Percentiles rank a stretch among this genome's conserved stretches.
Conservation (phyloP, 2,113 vertebrate genomes). For the Hemichromis elongatus region DNA sequence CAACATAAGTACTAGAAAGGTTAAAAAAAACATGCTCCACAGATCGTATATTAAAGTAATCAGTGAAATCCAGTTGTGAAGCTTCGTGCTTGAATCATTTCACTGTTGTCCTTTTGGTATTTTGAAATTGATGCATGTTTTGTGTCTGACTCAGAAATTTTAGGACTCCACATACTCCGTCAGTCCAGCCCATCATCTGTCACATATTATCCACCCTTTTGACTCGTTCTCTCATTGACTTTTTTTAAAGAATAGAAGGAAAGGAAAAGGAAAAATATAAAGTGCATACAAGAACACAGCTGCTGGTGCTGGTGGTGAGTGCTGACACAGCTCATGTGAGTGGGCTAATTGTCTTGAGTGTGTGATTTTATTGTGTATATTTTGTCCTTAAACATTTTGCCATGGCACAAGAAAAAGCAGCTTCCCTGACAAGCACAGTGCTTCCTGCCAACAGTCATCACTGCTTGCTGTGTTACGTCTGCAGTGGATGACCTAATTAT, state of each 20-base stretch:
- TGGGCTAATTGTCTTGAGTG: neutral
- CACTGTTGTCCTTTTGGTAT: neutral
- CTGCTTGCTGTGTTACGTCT: neutral
- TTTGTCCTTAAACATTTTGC: neutral
- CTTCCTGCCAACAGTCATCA: neutral
- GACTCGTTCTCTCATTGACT: neutral
- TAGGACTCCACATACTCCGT: neutral
- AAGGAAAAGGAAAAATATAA: neutral
- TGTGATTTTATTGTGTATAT: neutral
- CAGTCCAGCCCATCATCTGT: neutral
- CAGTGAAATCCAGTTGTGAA: neutral
- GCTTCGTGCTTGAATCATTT: neutral
- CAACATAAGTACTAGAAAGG: neutral
- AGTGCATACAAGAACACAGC: neutral
- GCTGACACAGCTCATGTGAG: neutral
- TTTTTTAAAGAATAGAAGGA: neutral
- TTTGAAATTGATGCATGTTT: neutral
- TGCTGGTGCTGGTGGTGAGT: neutral
- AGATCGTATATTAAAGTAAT: neutral
- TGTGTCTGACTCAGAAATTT: neutral
- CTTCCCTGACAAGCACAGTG: neutral
- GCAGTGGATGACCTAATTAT: neutral
- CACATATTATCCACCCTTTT: neutral
- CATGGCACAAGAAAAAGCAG: neutral
- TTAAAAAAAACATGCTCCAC: neutral